Evolutionary conservation across 2,888 invertebrate species (phyloP).

Genomic region (Limenitis camilla): DNA sequence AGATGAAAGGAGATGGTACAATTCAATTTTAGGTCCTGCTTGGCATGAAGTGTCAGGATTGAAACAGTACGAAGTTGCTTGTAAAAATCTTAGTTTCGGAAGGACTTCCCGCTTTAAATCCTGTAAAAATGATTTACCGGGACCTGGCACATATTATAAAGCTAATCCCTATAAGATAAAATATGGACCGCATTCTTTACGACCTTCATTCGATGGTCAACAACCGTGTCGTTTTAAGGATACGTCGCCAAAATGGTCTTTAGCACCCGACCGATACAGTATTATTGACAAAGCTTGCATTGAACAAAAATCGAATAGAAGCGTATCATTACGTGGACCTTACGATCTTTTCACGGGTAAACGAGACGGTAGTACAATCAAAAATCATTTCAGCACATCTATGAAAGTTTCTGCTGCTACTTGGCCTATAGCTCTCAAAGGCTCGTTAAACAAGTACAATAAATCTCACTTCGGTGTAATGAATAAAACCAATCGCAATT

Average conservation of each 20-base stretch:
- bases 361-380: slow-evolving; percentile 64
- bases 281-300: slow-evolving; percentile 51
- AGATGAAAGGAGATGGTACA: slow-evolving; percentile 37
- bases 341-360: slow-evolving; percentile 68
- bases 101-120: slow-evolving; percentile 39
- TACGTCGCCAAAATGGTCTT: slow-evolving; percentile 41
- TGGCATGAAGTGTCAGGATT: slow-evolving; percentile 42
- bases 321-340: slow-evolving; percentile 55
- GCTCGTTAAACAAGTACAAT: slow-evolving; percentile 47
- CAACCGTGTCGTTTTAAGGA: slow-evolving; percentile 57
- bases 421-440: slow-evolving; percentile 53
- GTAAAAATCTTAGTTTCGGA: slow-evolving; percentile 53
- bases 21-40: slow-evolving; percentile 50
- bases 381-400: slow-evolving; percentile 65
- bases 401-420: slow-evolving; percentile 41
- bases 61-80: slow-evolving; percentile 37
- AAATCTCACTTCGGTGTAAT: slow-evolving; percentile 48
- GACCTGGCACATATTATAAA: slow-evolving; percentile 56
- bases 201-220: slow-evolving; percentile 50
- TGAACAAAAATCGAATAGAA: slow-evolving; percentile 49
- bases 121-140: slow-evolving; percentile 35
- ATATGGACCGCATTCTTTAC: slow-evolving; percentile 49
- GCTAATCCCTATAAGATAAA: slow-evolving; percentile 44
- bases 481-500: slow-evolving; percentile 51
- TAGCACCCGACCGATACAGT: slow-evolving; percentile 56